Evolutionary conservation across 2,113 vertebrate genomes (phyloP), one percentile per base, ranked within the genome.

Genomic region (Epinephelus fuscoguttatus): DNA sequence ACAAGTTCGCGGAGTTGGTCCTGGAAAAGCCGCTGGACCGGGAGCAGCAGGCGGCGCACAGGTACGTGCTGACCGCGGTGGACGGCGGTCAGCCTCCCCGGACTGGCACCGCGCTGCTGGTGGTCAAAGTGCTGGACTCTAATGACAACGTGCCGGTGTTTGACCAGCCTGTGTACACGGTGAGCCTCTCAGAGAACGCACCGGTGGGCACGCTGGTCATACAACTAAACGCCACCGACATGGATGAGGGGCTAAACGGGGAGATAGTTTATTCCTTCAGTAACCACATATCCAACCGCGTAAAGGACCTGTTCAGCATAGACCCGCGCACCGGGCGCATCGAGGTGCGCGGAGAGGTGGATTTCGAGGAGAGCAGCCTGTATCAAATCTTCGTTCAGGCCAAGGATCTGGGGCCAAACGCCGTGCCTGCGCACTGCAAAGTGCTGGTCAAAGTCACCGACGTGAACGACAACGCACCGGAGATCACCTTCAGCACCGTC

Each of bases 81-180:
- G 98, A 99, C 91, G 98, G 98, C 30, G 98, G 98, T 30, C 94
- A 95, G 95, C 98, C 93, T 82, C 96, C 97, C 45, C 94, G 97
- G 56, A 99, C 98, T 7, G 98, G 98, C 92, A 99, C 98, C 40
- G 98, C 98, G 87, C 95, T 99, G 56, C 96, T 99, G 81, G 98
- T 97, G 86, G 93, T 99, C 78, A 96, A 96, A 87, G 98, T 99
- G 81, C 89, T 99, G 77, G 98, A 99, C 94, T 99, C 98, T 33
- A 99, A 99, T 42, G 98, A 99, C 82, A 99, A 99, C 75, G 98
- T 98, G 70, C 98, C 98, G 19, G 96, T 97, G 83, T 99, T 99
- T 76, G 97, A 98, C 70, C 97, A 98, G 89, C 95, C 97, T 4
- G 97, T 99, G 33, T 99, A 99, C 94, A 96, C 96, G 0, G 97